Conservation (phyloP, 2,797 vertebrate species). For the Synaphobranchus kaupii region DNA sequence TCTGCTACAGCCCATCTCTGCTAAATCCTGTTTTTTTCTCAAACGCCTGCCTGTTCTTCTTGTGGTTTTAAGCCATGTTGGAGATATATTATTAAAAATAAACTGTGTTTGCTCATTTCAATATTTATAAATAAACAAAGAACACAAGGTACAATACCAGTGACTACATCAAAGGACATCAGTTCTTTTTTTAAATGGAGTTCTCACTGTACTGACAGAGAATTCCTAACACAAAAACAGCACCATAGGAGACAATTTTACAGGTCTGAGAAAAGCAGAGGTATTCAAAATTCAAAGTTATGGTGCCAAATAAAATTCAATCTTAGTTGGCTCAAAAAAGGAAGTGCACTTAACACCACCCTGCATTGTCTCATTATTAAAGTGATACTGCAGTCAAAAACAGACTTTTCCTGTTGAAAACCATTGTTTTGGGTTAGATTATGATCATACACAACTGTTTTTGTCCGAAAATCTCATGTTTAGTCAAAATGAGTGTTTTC, state of each 20-base stretch:
- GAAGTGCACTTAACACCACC: neutral
- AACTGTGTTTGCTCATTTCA: neutral
- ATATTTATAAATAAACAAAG: neutral
- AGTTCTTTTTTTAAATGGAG: neutral
- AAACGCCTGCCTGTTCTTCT: neutral
- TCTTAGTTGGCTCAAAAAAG: no score
- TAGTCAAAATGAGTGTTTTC: no score
- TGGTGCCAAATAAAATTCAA: neutral
- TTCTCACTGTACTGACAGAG: neutral
- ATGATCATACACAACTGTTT: no score
- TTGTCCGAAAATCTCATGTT: no score
- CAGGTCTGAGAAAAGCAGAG: neutral
- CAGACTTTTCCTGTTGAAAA: no score
- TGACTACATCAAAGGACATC: neutral
- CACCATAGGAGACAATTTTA: neutral
- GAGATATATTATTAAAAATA: neutral
- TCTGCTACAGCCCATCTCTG: neutral
- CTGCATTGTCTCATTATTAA: neutral
- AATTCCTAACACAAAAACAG: neutral
- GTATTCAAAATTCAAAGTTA: no score
- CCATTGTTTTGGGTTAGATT: no score
- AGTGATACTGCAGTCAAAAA: no score
- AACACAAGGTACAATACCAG: neutral
- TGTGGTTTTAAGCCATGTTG: neutral
- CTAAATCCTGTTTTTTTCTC: neutral